Evolutionary conservation across 2,797 vertebrate species (phyloP).

Genomic region (Squalus acanthias): DNA sequence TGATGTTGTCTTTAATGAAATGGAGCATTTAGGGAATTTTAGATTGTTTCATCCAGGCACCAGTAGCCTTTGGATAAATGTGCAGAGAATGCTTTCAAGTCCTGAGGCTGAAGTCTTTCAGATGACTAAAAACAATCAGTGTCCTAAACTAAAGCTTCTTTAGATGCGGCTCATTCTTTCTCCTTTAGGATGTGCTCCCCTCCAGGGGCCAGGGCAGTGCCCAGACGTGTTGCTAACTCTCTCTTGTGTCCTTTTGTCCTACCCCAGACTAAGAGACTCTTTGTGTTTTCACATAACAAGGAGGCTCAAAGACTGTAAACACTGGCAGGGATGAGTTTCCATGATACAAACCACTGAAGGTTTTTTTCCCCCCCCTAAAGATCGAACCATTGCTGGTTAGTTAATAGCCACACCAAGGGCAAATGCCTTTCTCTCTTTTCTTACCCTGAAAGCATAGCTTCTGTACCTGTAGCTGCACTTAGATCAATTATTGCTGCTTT

Average conservation of each 20-base stretch:
- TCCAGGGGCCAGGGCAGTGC: constrained; percentile 39
- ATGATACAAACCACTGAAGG: constrained; percentile 34
- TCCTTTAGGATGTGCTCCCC: constrained; percentile 31
- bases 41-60: constrained; percentile 35
- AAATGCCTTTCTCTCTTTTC: constrained; percentile 22
- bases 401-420: constrained; percentile 16
- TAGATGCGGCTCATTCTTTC: constrained; percentile 36
- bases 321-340: constrained; percentile 28
- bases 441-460: not conserved
- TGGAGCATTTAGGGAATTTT: constrained; percentile 33
- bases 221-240: constrained; percentile 38
- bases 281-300: constrained; percentile 39
- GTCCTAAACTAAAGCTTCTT: constrained; percentile 39
- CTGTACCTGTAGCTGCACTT: constrained; percentile 10
- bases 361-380: not conserved
- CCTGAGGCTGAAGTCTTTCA: constrained; percentile 32
- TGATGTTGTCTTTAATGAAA: constrained; percentile 43
- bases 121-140: constrained; percentile 39
- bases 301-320: constrained; percentile 36
- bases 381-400: constrained; percentile 18
- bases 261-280: constrained; percentile 35
- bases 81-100: constrained; percentile 29
- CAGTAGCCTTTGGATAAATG: constrained; percentile 36
- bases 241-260: constrained; percentile 39
- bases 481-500: constrained; percentile 28